A percentile compares a stretch with the other conserved stretches of the same genome.
Evolutionary conservation across 64 coral and sea anemone species (phyloP).

Genomic region (Stylophora pistillata): DNA sequence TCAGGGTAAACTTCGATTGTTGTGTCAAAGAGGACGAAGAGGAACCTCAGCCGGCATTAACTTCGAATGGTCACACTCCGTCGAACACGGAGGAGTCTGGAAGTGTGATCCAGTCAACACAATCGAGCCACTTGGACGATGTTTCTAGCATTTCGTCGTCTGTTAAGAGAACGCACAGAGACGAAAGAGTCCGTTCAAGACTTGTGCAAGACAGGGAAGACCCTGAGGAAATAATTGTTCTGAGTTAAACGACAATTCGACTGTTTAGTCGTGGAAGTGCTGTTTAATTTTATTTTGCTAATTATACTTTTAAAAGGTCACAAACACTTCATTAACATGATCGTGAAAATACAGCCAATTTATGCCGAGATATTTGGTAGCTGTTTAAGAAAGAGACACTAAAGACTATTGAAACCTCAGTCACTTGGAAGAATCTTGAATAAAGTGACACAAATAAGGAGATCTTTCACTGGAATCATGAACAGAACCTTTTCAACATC

Average conservation of each 20-base stretch:
- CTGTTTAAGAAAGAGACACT: background rate
- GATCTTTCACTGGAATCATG: background rate
- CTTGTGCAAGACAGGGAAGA: conserved; percentile 16
- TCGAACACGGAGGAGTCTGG: conserved; percentile 19
- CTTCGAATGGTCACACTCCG: background rate
- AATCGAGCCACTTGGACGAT: conserved; percentile 23
- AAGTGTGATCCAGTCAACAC: conserved; percentile 17
- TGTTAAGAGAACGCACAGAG: background rate
- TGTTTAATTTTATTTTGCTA: background rate
- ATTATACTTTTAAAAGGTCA: background rate
- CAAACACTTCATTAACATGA: conserved; percentile 8
- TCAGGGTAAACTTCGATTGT: conserved; percentile 4
- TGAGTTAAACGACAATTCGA: background rate
- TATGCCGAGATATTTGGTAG: background rate
- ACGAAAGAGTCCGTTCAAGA: conserved; percentile 5
- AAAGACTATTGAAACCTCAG: background rate
- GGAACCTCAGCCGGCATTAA: background rate
- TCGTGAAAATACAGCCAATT: background rate
- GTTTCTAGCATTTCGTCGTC: conserved; percentile 17
- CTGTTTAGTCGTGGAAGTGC: background rate
- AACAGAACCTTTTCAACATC: background rate
- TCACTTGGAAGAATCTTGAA: background rate
- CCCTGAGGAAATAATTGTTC: conserved; percentile 36
- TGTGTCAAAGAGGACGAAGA: background rate
- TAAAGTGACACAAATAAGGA: background rate